phyloP scores from a whole-genome alignment of 35 echinoderm and acorn worm genomes.

The Ophioderma brevispina region DNA sequence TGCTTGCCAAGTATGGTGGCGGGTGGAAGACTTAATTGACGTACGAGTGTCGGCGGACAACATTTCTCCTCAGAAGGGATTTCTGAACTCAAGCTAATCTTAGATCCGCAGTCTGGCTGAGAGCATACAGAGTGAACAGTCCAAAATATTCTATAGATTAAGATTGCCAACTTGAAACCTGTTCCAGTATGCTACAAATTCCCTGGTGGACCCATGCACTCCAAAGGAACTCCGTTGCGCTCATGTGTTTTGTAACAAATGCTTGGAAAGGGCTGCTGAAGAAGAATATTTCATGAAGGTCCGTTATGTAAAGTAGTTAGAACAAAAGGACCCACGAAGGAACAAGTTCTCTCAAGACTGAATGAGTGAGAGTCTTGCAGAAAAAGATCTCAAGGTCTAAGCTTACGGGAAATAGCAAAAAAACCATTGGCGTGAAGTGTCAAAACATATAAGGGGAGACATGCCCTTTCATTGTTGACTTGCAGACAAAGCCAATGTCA shows the following conservation, averaged over 20 bases:
- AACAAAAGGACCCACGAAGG: neutral
- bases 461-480: neutral
- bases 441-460: neutral
- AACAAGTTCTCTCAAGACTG: neutral
- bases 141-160: neutral
- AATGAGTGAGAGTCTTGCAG: neutral
- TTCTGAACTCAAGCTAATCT: neutral
- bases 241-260: neutral
- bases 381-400: neutral
- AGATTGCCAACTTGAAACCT: neutral
- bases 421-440: neutral
- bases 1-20: neutral
- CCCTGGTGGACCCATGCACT: neutral
- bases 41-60: neutral
- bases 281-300: neutral
- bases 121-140: neutral
- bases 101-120: neutral
- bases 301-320: neutral
- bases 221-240: neutral
- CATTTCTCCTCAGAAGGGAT: neutral
- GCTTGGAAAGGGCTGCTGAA: neutral
- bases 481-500: neutral
- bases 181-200: neutral
- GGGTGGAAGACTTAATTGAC: neutral
- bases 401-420: neutral